Conservation (phyloP, 2,888 invertebrate species). For the Entomobrya multifasciata region DNA sequence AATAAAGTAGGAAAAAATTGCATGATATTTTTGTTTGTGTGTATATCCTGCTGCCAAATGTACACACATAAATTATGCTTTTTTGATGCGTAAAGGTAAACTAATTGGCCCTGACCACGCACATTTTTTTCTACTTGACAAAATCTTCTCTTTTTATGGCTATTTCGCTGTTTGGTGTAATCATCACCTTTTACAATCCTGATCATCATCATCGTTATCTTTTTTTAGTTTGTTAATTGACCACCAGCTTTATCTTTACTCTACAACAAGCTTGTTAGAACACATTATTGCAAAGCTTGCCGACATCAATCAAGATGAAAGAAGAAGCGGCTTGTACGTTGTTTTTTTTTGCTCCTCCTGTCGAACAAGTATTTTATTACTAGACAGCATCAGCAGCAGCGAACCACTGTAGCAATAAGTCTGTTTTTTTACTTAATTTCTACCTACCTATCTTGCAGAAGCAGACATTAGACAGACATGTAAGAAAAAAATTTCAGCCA, state of each 20-base stretch:
- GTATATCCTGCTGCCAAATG: neutral
- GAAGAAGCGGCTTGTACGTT: conserved; percentile 35
- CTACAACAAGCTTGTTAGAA: neutral
- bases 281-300: conserved; percentile 55
- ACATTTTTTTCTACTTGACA: neutral
- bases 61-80: neutral
- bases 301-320: conserved; percentile 69
- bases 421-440: conserved; percentile 29
- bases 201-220: conserved; percentile 12
- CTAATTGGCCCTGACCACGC: conserved; percentile 43
- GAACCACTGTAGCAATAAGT: too few species aligned
- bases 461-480: too few species aligned
- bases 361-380: conserved; percentile 68
- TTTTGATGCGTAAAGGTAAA: too few species aligned
- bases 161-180: too few species aligned
- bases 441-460: conserved; percentile 1
- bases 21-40: too few species aligned
- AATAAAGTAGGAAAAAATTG: too few species aligned
- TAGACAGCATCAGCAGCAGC: too few species aligned
- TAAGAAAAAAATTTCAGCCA: too few species aligned
- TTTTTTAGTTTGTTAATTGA: conserved; percentile 52
- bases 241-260: conserved; percentile 34
- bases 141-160: too few species aligned
- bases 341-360: conserved; percentile 62
- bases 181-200: conserved; percentile 33